Evolutionary conservation across 2,797 vertebrate species (phyloP), one percentile per base, ranked within the genome.

Genomic region (Danio jaintianensis): DNA sequence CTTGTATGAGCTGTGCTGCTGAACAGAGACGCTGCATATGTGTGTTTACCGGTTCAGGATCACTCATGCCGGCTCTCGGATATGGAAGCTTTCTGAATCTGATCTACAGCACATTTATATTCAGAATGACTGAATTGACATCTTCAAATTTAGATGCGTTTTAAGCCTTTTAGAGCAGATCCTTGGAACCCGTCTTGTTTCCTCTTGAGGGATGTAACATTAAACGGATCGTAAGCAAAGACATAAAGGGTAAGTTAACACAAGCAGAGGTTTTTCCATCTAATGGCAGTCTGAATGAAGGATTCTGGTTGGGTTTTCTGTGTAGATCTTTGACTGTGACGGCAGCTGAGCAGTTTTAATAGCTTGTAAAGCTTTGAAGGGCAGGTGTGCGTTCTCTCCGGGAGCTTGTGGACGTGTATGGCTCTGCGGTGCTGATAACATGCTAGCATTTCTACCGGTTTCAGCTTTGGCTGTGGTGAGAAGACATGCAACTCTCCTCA

Each of bases 301-400:
- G 29, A 12, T 89, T 92, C 82, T 75, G 81, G 86, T 78, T 73
- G 84, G 88, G 86, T 92, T 89, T 47, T 82, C 85, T 81, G 85
- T 91, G 88, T 88, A 89, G 89, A 85, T 78, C 38, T 82, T 11
- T 62, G 55, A 80, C n/a, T 40, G 12, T 48, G 83, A 89, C 83
- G 83, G 86, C 59, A 85, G 80, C 6, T 59, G 86, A 85, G 89
- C 85, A 45, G 53, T 45, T 69, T 80, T 72, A 62, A 81, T 77
- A 22, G 29, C 7, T 70, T 4, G 59, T 72, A 71, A 75, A 67
- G 59, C 79, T 58, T 58, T 52, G 43, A 78, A 72, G 74, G 75
- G 74, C 73, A 69, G 43, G 69, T 74, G 79, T 75, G 82, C 40
- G 64, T 75, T 47, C 45, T 81, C 77, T 48, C 63, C 5, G 53